phyloP scores from a whole-genome alignment of 2,113 vertebrate genomes.

The Willisornis vidua region DNA sequence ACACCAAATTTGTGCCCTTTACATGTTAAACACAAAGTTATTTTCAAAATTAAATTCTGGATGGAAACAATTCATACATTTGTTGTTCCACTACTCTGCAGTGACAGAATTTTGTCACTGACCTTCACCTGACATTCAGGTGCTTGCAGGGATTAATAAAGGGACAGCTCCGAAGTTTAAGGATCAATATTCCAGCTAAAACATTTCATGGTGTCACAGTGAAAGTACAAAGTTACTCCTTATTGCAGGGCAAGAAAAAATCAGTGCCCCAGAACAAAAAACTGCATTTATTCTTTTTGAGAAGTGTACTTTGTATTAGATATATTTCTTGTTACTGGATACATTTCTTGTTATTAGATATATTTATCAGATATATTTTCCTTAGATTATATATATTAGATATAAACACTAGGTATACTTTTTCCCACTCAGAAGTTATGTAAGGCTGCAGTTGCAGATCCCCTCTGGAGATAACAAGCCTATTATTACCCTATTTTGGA shows the following conservation, averaged over 20 bases:
- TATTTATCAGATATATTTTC: not conserved
- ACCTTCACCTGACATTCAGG: not conserved
- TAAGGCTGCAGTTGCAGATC: not conserved
- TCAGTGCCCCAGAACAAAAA: not conserved
- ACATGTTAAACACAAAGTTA: fast-evolving
- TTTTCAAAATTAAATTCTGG: not conserved
- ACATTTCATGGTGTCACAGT: too few species aligned
- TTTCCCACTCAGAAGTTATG: not conserved
- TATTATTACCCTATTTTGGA: conserved; percentile 27
- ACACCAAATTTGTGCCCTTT: not conserved
- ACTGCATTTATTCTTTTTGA: not conserved
- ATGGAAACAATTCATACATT: not conserved
- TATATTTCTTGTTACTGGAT: not conserved
- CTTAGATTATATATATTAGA: fast-evolving
- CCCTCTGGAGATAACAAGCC: not conserved
- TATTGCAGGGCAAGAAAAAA: not conserved
- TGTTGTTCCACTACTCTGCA: not conserved
- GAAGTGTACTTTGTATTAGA: not conserved
- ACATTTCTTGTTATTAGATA: not conserved
- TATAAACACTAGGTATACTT: not conserved
- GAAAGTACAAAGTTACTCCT: fast-evolving
- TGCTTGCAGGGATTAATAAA: not conserved
- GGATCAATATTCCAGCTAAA: not conserved
- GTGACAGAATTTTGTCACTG: not conserved
- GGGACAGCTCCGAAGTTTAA: not conserved